Evolutionary conservation across 2,113 vertebrate species (phyloP).

Genomic region (Crotophaga sulcirostris): DNA sequence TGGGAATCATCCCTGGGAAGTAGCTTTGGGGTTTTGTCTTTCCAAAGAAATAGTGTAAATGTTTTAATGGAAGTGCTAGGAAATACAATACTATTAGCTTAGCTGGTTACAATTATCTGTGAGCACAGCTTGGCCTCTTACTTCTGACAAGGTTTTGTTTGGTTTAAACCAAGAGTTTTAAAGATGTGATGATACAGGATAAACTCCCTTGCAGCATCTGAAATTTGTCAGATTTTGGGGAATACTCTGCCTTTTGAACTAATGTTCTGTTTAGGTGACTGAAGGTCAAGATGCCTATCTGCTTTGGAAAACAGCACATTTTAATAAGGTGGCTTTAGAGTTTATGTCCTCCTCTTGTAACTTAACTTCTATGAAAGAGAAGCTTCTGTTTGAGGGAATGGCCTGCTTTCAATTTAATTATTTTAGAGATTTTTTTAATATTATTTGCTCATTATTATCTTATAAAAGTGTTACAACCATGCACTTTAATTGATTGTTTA

Average conservation of each 20-base stretch:
- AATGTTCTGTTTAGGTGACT: not conserved
- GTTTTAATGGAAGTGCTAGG: not conserved
- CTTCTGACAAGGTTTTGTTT: not conserved
- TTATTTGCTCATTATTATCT: not conserved
- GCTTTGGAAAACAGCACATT: not conserved
- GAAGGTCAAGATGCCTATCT: not conserved
- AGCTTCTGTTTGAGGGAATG: not conserved
- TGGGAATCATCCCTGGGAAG: not conserved
- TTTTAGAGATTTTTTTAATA: not conserved
- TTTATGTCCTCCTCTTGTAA: not conserved
- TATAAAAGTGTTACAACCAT: not conserved
- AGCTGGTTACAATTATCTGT: not conserved
- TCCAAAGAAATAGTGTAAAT: not conserved
- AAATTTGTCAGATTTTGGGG: not conserved
- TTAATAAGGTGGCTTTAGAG: not conserved
- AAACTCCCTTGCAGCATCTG: not conserved
- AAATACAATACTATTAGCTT: not conserved
- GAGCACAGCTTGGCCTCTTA: not conserved
- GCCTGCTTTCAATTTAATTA: not conserved
- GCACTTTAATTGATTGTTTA: slow-evolving; percentile 44
- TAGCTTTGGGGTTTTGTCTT: not conserved
- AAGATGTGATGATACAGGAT: not conserved
- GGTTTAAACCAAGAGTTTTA: not conserved
- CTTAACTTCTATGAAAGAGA: not conserved
- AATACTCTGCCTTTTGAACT: not conserved